A percentile compares a stretch with the other conserved stretches of the same genome.
phyloP scores from a whole-genome alignment of 30 jellyfish, hydroid and myxozoan genomes.

The Turritopsis rubra region DNA sequence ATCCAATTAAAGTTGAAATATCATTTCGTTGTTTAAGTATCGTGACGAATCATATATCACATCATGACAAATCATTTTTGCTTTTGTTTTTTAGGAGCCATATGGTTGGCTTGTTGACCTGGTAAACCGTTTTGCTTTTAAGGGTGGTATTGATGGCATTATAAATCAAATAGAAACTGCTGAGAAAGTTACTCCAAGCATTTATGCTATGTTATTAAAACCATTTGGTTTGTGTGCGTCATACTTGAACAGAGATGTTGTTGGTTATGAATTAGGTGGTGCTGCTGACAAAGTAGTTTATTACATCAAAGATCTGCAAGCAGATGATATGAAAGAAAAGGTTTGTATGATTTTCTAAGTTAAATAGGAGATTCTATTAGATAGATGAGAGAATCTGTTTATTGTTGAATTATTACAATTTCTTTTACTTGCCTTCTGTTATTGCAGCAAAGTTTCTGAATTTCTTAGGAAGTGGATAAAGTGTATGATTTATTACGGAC shows the following conservation, averaged over 20 bases:
- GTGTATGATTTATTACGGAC: slow-evolving; percentile 84
- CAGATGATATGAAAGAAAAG: slow-evolving; percentile 70
- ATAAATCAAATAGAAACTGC: slow-evolving; percentile 46
- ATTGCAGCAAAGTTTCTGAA: neutral
- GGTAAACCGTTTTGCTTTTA: slow-evolving; percentile 69
- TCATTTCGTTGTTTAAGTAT: too few species aligned
- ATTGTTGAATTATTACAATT: neutral
- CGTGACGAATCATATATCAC: too few species aligned
- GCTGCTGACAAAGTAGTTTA: slow-evolving; percentile 79
- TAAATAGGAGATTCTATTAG: neutral
- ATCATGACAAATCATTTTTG: too few species aligned
- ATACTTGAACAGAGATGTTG: slow-evolving; percentile 68
- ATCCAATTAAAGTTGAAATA: too few species aligned
- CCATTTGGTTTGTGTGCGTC: slow-evolving; percentile 91
- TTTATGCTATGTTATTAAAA: slow-evolving; percentile 50
- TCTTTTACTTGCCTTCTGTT: neutral
- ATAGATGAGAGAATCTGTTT: neutral
- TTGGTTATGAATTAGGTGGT: slow-evolving; percentile 79
- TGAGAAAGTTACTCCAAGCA: slow-evolving; percentile 36
- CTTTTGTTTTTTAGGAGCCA: slow-evolving; percentile 51
- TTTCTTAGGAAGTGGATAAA: slow-evolving; percentile 82
- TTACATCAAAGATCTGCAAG: slow-evolving; percentile 48
- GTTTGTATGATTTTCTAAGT: slow-evolving; percentile 4
- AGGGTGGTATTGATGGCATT: slow-evolving; percentile 65
- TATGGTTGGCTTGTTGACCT: slow-evolving; percentile 93